Conservation (phyloP, 2,797 vertebrate genomes). For the Sebastes kiyomatsui region DNA sequence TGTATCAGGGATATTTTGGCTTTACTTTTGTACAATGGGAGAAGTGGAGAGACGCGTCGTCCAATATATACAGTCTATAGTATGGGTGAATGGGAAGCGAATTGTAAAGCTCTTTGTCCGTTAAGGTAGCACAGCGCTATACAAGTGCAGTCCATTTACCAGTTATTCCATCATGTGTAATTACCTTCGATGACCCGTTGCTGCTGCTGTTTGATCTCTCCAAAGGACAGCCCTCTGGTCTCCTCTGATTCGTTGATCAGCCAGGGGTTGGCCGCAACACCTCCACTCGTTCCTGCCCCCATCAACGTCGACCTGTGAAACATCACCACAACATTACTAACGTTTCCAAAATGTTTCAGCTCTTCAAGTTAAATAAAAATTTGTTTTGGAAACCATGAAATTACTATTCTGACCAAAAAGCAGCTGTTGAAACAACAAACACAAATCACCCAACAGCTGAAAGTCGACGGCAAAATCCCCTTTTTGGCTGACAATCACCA, state of each 20-base stretch:
- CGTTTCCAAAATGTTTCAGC: background rate
- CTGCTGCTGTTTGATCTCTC: slow-evolving; percentile 93
- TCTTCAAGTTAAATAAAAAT: background rate
- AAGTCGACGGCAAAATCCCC: background rate
- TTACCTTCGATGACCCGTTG: slow-evolving; percentile 90
- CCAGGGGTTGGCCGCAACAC: slow-evolving; percentile 87
- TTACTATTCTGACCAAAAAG: background rate
- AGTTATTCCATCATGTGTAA: background rate
- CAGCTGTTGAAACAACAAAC: background rate
- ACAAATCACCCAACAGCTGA: background rate
- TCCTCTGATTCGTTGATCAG: slow-evolving; percentile 93
- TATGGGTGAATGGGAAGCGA: background rate
- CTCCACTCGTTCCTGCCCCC: slow-evolving; percentile 75
- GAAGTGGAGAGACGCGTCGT: no score
- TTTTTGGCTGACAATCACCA: slow-evolving; percentile 33
- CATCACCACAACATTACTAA: background rate
- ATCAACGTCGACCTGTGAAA: slow-evolving; percentile 88
- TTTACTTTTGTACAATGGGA: background rate
- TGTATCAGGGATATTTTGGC: no score
- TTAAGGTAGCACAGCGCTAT: background rate
- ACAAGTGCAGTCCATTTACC: background rate
- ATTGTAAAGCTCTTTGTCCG: background rate
- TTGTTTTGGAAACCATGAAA: background rate
- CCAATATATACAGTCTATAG: no score
- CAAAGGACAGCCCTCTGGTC: slow-evolving; percentile 88